Percentiles rank a stretch among this genome's conserved stretches.
Evolutionary conservation across 2,888 invertebrate genomes (phyloP).

Genomic region (Torymus aiolomorphi): DNA sequence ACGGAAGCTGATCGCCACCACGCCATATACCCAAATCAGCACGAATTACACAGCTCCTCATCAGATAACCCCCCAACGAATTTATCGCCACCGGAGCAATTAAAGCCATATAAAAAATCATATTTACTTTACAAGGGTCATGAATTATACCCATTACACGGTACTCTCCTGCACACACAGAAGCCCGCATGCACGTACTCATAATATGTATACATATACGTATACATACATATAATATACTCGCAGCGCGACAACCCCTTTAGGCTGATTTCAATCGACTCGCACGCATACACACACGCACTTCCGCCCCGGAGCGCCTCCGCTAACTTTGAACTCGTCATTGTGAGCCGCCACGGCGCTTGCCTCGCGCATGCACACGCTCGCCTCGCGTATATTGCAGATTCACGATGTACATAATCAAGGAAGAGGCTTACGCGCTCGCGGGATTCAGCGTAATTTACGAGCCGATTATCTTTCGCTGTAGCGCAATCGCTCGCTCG

Average conservation of each 20-base stretch:
- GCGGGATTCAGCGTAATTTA: constrained; percentile 39
- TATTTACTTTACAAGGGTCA: constrained; percentile 29
- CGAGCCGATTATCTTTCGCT: constrained; percentile 42
- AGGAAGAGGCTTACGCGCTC: constrained; percentile 12
- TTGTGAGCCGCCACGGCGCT: constrained; percentile 12
- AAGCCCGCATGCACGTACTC: background rate
- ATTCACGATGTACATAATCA: constrained; percentile 31
- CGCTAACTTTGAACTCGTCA: constrained; percentile 50
- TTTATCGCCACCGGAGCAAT: constrained; percentile 29
- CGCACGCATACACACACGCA: background rate
- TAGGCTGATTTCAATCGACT: constrained; percentile 46
- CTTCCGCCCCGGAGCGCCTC: constrained; percentile 45
- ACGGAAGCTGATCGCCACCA: too few relatives aligned
- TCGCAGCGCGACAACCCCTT: constrained; percentile 5
- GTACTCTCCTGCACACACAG: background rate
- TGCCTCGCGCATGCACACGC: background rate
- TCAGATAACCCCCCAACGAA: background rate
- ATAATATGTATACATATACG: too few relatives aligned
- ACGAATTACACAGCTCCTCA: background rate
- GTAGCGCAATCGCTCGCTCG: constrained; percentile 8
- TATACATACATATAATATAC: too few relatives aligned
- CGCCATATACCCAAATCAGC: background rate
- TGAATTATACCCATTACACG: constrained; percentile 24
- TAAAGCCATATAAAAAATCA: constrained; percentile 5
- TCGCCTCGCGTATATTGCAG: background rate